Conservation (phyloP, 2,113 vertebrate species). For the Chamaetylas fuelleborni region DNA sequence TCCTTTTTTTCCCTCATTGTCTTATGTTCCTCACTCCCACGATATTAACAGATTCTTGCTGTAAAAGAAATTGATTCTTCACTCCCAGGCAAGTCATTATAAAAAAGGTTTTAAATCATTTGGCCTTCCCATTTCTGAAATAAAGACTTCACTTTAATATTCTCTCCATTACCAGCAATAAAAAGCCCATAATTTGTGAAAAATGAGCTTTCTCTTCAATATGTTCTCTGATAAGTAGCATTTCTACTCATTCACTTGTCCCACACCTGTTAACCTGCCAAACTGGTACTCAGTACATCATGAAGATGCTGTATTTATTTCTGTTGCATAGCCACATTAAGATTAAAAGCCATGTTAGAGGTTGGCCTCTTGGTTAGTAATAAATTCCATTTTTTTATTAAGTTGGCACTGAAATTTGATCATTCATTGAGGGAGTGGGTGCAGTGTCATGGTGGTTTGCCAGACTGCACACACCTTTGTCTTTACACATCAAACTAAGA, state of each 20-base stretch:
- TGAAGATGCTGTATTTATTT: not conserved
- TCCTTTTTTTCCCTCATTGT: conserved; percentile 7
- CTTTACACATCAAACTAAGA: not conserved
- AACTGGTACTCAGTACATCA: not conserved
- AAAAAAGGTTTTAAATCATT: conserved; percentile 75
- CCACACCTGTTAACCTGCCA: conserved; percentile 46
- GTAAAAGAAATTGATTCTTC: conserved; percentile 78
- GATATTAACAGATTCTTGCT: conserved; percentile 70
- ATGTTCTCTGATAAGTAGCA: conserved; percentile 50
- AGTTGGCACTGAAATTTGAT: not conserved
- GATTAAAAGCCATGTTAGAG: not conserved
- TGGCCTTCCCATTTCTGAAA: conserved; percentile 74
- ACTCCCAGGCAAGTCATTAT: conserved; percentile 74
- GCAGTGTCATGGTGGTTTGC: not conserved
- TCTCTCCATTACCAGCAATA: conserved; percentile 72
- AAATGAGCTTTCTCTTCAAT: conserved; percentile 70
- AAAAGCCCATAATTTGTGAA: conserved; percentile 75
- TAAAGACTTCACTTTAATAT: conserved; percentile 78
- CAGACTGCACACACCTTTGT: not conserved
- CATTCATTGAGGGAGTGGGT: not conserved
- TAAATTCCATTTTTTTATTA: not conserved
- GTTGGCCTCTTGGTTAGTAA: not conserved
- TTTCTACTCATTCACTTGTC: conserved; percentile 40
- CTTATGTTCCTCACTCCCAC: conserved; percentile 10
- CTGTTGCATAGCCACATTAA: not conserved